These are phyloP conservation scores for Camelus dromedarius DNA, from an alignment of 2,113 vertebrate genomes.

Conservation along the genomic window DNA sequence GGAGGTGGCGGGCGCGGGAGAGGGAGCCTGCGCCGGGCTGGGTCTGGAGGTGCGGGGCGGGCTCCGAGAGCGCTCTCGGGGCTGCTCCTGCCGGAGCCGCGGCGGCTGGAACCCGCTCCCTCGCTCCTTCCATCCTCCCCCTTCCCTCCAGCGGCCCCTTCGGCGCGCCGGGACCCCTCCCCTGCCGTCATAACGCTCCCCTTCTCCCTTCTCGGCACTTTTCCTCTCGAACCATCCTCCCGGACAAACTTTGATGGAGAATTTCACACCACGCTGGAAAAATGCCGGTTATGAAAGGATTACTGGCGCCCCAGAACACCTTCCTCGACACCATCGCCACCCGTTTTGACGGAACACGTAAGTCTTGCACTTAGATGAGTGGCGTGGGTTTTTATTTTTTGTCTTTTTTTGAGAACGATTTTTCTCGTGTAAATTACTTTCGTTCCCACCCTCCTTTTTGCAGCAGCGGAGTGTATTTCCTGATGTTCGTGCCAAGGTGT, in stretches of 20 bases:
- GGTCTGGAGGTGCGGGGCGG: conserved; percentile 48
- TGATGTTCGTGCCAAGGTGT: not conserved
- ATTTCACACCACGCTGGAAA: conserved; percentile 93
- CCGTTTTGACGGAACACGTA: conserved; percentile 99
- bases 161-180: conserved; percentile 50
- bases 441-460: not conserved
- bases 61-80: conserved; percentile 60
- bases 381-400: not conserved
- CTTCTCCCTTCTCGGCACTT: conserved; percentile 83
- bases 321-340: conserved; percentile 99
- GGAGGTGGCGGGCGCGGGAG: conserved; percentile 2
- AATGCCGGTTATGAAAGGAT: conserved; percentile 99
- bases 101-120: conserved; percentile 37
- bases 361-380: conserved; percentile 86
- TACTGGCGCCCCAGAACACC: conserved; percentile 98
- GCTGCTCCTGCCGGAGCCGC: conserved; percentile 52
- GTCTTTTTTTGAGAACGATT: not conserved
- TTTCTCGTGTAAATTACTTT: conserved; percentile 47
- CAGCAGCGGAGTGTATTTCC: not conserved
- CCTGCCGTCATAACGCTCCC: conserved; percentile 27
- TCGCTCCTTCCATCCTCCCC: not conserved
- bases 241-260: conserved; percentile 97
- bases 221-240: conserved; percentile 81
- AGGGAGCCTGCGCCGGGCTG: conserved; percentile 38
- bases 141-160: not conserved